Base-by-base conservation (phyloP, 2,888 invertebrate genomes). In the Euplexia lucipara region DNA sequence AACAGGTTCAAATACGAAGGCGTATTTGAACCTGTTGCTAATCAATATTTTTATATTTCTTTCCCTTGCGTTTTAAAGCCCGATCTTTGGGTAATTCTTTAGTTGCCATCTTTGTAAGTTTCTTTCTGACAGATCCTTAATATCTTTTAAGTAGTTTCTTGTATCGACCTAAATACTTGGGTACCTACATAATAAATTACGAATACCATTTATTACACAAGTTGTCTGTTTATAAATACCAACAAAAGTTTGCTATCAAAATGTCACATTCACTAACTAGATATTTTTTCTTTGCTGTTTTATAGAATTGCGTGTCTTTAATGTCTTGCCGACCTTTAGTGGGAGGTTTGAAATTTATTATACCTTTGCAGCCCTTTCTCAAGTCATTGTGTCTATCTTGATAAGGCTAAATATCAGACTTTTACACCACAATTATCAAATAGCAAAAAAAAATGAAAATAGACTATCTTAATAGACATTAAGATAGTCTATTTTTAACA, bases 181-280 rank as follows among this genome's bases (percentile, higher is more conserved):
- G n/a, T n/a, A n/a, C 45, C 20, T 14, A 51, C 20, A 39, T 47
- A 42, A 62, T 58, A 57, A 66, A 68, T 68, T 52, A 44, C 34
- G 39, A 59, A 4, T 16, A 44, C 16, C 62, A 59, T 71, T 65
- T 51, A 51, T 42, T 44, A 58, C 26, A 66, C 18, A 44, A 68
- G 54, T 26, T 60, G 39, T 48, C 30, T 4, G 49, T 52, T n/a
- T 59, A 62, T 59, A 52, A 68, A 67, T 54, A 42, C 35, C 52
- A 63, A 70, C 41, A 44, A 44, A 59, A 59, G 22, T 18, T 47
- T 37, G 37, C 59, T 71, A 71, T 71, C 34, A 59, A 71, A 71
- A 18, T 64, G 71, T 54, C 71, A 64, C 70, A 64, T 53, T 70
- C 18, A 44, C 51, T 53, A 70, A 39, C 35, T 12, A 52, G 41